These are phyloP conservation scores for Gibbula magus DNA, from an alignment of 2,888 invertebrate genomes.

Conservation along the genomic window DNA sequence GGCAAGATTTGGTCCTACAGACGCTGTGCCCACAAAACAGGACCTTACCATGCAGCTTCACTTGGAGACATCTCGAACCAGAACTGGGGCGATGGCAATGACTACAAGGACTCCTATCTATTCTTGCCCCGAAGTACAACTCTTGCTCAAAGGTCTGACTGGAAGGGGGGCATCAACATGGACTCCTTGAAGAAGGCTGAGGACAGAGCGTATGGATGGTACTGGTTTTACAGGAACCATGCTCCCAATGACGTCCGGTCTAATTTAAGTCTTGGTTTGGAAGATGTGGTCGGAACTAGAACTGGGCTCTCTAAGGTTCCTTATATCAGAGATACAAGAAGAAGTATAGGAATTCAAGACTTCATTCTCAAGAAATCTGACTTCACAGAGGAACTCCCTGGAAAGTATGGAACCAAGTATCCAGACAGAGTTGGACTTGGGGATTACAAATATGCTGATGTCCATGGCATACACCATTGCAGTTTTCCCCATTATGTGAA, in stretches of 20 bases:
- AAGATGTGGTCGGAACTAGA: constrained; percentile 17
- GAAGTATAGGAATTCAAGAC: constrained; percentile 36
- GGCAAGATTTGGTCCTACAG: constrained; percentile 40
- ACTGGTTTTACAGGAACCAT: constrained; percentile 27
- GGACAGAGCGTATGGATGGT: constrained; percentile 34
- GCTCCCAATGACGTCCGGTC: constrained; percentile 11
- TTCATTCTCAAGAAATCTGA: constrained; percentile 34
- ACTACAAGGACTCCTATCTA: constrained; percentile 33
- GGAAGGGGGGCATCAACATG: constrained; percentile 37
- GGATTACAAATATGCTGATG: constrained; percentile 36
- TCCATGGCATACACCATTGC: constrained; percentile 32
- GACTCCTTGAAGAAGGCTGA: constrained; percentile 29
- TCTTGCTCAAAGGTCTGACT: constrained; percentile 23
- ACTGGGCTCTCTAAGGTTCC: constrained; percentile 37
- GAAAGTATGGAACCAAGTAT: constrained; percentile 23
- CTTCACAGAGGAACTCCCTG: background rate
- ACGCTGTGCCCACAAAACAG: constrained; percentile 4
- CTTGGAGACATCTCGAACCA: constrained; percentile 39
- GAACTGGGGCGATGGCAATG: constrained; percentile 41
- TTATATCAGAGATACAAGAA: constrained; percentile 38
- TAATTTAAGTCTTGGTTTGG: constrained; percentile 20
- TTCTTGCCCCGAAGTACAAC: constrained; percentile 27
- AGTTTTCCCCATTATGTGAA: constrained; percentile 35
- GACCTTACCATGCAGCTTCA: constrained; percentile 16
- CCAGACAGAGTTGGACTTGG: constrained; percentile 40